These are phyloP conservation scores for Scalopus aquaticus DNA, from an alignment of 2,113 vertebrate genomes.

Conservation along the genomic window DNA sequence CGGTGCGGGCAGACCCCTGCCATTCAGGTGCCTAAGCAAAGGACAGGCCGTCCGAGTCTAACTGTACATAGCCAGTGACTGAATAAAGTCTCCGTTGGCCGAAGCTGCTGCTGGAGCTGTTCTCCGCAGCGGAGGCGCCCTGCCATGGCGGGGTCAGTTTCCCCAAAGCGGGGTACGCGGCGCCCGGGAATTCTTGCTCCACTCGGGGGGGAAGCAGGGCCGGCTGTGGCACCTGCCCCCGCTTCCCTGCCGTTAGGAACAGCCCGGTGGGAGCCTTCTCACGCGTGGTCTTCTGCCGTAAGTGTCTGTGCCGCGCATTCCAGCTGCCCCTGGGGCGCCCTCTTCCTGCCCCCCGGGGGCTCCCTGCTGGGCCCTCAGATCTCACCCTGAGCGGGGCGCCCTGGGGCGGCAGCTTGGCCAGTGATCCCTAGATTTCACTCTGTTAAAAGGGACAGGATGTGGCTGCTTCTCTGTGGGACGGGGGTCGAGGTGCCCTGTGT, in stretches of 20 bases:
- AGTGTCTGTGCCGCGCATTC: conserved; percentile 58
- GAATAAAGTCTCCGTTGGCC: conserved; percentile 58
- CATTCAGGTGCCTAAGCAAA: conserved; percentile 82
- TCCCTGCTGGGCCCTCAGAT: neutral
- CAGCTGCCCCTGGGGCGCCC: neutral
- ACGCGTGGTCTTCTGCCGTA: conserved; percentile 6
- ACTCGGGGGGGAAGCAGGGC: neutral
- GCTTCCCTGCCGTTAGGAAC: conserved; percentile 76
- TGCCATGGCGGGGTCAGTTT: no score
- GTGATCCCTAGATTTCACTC: neutral
- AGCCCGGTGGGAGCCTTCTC: conserved; percentile 74
- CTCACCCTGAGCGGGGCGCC: neutral
- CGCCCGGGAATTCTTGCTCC: no score
- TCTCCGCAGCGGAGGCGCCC: conserved; percentile 37
- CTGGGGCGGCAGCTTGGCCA: accelerated
- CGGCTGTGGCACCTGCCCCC: conserved; percentile 52
- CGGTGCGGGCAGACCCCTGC: conserved; percentile 65
- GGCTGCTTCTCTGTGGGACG: conserved; percentile 34
- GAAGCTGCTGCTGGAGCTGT: conserved; percentile 55
- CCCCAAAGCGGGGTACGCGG: no score
- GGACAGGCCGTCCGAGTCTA: conserved; percentile 64
- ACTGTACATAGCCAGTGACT: conserved; percentile 18
- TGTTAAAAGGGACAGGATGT: neutral
- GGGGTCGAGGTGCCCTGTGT: conserved; percentile 28
- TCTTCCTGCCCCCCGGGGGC: neutral